Conservation (phyloP, 2,797 vertebrate genomes). For the Graptemys geographica region DNA sequence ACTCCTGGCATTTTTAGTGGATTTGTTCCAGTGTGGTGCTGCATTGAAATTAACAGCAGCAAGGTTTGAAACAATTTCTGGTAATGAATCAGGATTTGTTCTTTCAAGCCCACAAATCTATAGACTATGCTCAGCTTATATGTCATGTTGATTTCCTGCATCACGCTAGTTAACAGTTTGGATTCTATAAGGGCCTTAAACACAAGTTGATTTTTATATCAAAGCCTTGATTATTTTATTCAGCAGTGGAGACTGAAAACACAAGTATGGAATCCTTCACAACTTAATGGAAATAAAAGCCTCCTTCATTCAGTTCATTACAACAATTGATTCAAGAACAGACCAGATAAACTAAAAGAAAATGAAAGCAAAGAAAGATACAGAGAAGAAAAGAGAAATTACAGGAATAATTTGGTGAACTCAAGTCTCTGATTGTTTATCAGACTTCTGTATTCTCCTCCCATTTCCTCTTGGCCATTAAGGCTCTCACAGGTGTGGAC, state of each 20-base stretch:
- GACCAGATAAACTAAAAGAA: not conserved
- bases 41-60: conserved; percentile 43
- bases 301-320: rapidly evolving
- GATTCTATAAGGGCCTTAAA: not conserved
- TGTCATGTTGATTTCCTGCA: not conserved
- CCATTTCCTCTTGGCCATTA: not conserved
- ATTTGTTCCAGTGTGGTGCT: conserved; percentile 67
- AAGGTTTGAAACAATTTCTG: conserved; percentile 49
- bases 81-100: conserved; percentile 36
- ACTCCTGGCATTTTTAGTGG: conserved; percentile 65
- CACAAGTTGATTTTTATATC: not conserved
- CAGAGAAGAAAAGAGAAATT: not conserved
- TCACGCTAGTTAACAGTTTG: not conserved
- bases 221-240: not conserved
- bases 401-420: not conserved
- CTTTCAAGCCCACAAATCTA: not conserved
- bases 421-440: not conserved
- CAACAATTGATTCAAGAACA: rapidly evolving
- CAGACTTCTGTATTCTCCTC: not conserved
- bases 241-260: not conserved
- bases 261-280: not conserved
- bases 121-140: not conserved
- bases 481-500: not conserved
- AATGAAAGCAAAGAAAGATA: not conserved
- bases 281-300: not conserved